Base-by-base conservation (phyloP, 2,888 invertebrate species). In the Pollenia amentaria region DNA sequence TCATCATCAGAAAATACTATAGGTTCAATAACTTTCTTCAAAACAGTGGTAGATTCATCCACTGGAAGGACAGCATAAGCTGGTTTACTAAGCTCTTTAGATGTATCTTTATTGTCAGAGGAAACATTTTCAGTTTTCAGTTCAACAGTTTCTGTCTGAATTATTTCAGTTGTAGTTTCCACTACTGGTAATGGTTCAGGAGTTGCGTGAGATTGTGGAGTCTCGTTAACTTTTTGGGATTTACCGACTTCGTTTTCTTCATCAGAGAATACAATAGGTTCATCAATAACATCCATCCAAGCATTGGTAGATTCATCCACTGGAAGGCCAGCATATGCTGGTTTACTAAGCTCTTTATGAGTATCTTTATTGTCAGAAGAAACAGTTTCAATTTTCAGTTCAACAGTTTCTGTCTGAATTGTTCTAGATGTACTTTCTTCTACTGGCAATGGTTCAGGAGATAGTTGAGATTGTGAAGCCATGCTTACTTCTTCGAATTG, bases 1-100 rank as follows among this genome's bases (percentile, higher is more conserved):
- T 92, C 92, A 9, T 93, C 92, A 70, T 92, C 92, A 2, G 92
- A 91, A 75, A 93, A 90, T 11, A 88, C 88, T 87, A 92, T 91
- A 12, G 92, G 91, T 75, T 93, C 92, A 69, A 92, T 42, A 21
- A 92, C 90, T 64, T 90, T 88, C 90, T 93, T 91, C 91, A 93
- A 93, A 1, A 90, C 84, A 73, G 88, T 91, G n/a, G 91, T 88
- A 0, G 92, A 88, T n/a, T 92, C 91, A 85, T 93, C 92, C 16
- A 92, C 89, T 7, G 92, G 91, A 44, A 92, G 89, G 16, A 91
- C 92, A 62, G 90, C 91, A 53, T 86, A 88, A 89, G 70, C 81
- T 3, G 75, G 48, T 62, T 87, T 81, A 40, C n/a, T 76, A 8
- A 70, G 62, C 55, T 73, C 60, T 40, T 75, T 80, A 8, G 82